phyloP scores from a whole-genome alignment of 2,113 vertebrate species.

The Gnathonemus longibarbis region DNA sequence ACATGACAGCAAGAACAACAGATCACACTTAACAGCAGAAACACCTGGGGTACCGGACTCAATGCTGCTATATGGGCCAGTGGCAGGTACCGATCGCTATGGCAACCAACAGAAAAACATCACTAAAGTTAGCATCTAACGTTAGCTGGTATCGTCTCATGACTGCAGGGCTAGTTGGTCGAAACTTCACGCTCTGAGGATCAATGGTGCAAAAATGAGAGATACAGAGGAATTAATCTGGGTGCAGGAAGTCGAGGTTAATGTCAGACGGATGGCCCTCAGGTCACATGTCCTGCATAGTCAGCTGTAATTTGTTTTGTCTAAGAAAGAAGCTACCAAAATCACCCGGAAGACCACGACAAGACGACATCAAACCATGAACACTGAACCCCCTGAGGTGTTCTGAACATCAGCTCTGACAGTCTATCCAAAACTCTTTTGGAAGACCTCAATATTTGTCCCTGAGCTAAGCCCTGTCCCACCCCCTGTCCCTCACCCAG shows the following conservation, averaged over 20 bases:
- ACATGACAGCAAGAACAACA: slow-evolving; percentile 35
- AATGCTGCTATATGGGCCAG: neutral
- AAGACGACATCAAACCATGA: neutral
- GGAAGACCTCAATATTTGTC: neutral
- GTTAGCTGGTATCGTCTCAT: neutral
- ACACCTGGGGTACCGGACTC: neutral
- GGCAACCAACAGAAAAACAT: neutral
- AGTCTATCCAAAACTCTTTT: neutral
- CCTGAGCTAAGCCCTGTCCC: neutral
- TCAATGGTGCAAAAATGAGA: neutral
- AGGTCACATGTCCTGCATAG: neutral
- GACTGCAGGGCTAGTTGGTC: neutral
- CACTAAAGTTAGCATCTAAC: neutral
- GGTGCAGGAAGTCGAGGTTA: neutral
- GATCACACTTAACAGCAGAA: neutral
- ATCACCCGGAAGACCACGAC: neutral
- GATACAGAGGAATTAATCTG: neutral
- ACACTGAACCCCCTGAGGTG: neutral
- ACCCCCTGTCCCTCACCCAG: neutral
- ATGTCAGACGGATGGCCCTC: neutral
- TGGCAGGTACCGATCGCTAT: neutral
- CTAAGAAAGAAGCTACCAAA: neutral
- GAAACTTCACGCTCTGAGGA: neutral
- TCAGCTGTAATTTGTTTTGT: neutral
- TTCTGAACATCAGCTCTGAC: neutral